A percentile compares a stretch with the other conserved stretches of the same genome.
Conservation (phyloP, 2,797 vertebrate genomes). For the Liparis tanakae region DNA sequence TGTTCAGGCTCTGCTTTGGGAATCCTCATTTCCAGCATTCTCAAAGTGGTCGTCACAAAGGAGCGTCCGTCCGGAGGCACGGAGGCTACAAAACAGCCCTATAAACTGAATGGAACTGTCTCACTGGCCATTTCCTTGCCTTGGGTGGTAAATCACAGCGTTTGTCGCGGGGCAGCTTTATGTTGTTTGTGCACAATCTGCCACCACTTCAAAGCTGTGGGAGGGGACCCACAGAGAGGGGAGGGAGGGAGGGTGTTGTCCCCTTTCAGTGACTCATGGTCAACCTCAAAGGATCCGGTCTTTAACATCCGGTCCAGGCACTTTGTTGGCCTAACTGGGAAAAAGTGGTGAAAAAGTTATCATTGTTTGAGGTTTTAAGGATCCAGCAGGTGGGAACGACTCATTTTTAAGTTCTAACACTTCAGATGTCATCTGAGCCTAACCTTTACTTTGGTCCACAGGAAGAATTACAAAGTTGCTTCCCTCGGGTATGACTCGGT, state of each 20-base stretch:
- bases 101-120: conserved; percentile 75
- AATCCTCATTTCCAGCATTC: conserved; percentile 63
- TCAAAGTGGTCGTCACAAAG: conserved; percentile 79
- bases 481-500: conserved; percentile 45
- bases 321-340: conserved; percentile 54
- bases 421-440: conserved; percentile 1
- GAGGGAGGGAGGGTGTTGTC: conserved; percentile 52
- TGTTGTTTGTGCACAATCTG: conserved; percentile 78
- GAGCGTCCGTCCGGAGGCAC: conserved; percentile 69
- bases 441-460: no score
- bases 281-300: conserved; percentile 65
- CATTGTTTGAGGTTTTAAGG: conserved; percentile 28
- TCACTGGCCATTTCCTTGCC: conserved; percentile 74
- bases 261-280: conserved; percentile 68
- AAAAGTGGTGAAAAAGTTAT: conserved; percentile 42
- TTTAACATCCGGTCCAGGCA: conserved; percentile 50
- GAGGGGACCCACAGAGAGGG: conserved; percentile 42
- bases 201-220: conserved; percentile 82
- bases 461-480: conserved; percentile 35
- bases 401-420: conserved; percentile 24
- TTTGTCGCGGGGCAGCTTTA: conserved; percentile 78
- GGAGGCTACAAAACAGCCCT: conserved; percentile 75
- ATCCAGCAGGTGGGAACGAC: conserved; percentile 47
- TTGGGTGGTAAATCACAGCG: conserved; percentile 73
- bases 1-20: conserved; percentile 54